Evolutionary conservation across 2,113 vertebrate genomes (phyloP).

Genomic region (Bombycilla garrulus): DNA sequence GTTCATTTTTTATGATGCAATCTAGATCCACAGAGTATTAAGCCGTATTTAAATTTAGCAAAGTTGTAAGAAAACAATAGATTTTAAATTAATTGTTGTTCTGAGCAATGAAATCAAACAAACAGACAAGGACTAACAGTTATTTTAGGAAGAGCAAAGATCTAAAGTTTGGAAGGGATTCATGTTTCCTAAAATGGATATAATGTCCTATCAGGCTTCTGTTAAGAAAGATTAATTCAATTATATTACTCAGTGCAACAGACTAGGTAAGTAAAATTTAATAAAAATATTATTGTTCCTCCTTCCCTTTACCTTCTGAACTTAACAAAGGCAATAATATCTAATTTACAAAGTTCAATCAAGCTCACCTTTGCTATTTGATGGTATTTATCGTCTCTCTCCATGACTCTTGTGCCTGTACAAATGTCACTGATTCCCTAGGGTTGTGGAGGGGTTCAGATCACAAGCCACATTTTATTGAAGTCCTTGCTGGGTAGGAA

Average conservation of each 20-base stretch:
- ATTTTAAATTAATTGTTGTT: background rate
- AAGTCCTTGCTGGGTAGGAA: background rate
- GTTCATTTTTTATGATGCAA: background rate
- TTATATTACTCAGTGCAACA: background rate
- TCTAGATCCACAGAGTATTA: background rate
- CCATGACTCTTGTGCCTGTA: background rate
- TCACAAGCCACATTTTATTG: background rate
- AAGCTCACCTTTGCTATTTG: constrained; percentile 7
- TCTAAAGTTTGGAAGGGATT: background rate
- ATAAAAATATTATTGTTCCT: constrained; percentile 13
- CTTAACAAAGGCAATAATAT: constrained; percentile 14
- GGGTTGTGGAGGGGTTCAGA: background rate
- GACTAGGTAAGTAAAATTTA: background rate
- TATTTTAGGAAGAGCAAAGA: background rate
- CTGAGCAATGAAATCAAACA: background rate
- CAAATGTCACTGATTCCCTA: constrained; percentile 27
- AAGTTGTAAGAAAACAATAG: background rate
- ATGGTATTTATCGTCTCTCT: background rate
- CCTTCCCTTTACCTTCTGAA: constrained; percentile 13
- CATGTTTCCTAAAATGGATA: background rate
- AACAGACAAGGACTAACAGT: background rate
- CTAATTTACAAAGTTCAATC: constrained; percentile 46
- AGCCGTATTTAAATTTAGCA: background rate
- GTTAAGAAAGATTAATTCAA: background rate
- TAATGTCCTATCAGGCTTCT: background rate